Evolutionary conservation across 2,797 vertebrate genomes (phyloP), one percentile per base, ranked within the genome.

Genomic region (Rhabdophis nuchalis): DNA sequence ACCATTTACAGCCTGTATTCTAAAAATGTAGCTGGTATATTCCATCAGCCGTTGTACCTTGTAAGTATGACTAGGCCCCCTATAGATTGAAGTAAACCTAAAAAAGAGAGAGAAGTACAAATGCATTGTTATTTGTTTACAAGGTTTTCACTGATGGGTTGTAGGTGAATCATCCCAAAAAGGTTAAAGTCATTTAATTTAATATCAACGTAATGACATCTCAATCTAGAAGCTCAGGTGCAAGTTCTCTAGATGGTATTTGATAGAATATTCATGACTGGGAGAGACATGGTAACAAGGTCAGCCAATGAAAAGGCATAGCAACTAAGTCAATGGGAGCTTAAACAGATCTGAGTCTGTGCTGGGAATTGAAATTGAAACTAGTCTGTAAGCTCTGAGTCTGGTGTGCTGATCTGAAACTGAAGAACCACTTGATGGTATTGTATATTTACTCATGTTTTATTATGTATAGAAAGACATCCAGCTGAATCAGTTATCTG

Each of bases 61-160:
- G 97, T 99, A 99, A 1, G 99, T 99, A 96, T 99, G 99, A 96
- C 99, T 99, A 92, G 99, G 98, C 41, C 99, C 99, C 89, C 98
- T 97, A 92, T 99, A 99, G 97, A 99, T 98, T 0, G 98, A 98
- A 95, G 99, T 97, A 95, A 99, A 99, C 98, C 99, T 99, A 56
- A 88, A 92, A 92, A 86, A 61, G 18, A 29, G 86, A 94, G 72
- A 1, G 29, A 82, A 93, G 86, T 60, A 1, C 4, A 25, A 1
- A 16, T 95, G 89, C 91, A 4, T n/a, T 18, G 27, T 20, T 82
- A 77, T n/a, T 46, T 61, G 58, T 41, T 0, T 0, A 41, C 58
- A 90, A 7, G 27, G 82, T 56, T 8, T 11, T 88, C 29, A 77
- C 88, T 18, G 64, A 50, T 58, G 36, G 64, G 2, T 11, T 58